These are phyloP conservation scores for Ophonus ardosiacus DNA, from an alignment of 2,888 invertebrate species.

Conservation along the genomic window DNA sequence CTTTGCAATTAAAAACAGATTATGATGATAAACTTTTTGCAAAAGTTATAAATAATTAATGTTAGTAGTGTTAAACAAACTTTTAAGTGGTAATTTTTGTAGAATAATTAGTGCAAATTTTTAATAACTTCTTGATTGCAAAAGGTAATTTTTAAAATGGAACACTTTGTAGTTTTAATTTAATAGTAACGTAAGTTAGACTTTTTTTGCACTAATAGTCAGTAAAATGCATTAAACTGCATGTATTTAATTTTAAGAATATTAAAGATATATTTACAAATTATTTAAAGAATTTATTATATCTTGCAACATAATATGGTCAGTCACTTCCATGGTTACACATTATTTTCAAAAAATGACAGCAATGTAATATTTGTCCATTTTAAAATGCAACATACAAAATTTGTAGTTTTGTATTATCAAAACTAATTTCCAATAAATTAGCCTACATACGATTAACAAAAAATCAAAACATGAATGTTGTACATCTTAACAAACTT, in stretches of 20 bases:
- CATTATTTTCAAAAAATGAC: too few species aligned
- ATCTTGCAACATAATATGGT: too few species aligned
- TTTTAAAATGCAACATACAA: too few species aligned
- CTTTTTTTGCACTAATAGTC: too few species aligned
- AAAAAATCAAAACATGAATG: too few species aligned
- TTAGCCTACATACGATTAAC: too few species aligned
- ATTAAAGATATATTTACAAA: neutral
- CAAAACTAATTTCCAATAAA: too few species aligned
- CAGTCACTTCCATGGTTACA: too few species aligned
- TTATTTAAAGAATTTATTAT: neutral
- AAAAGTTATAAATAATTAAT: conserved; percentile 29
- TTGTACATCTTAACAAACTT: too few species aligned
- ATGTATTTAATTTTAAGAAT: neutral
- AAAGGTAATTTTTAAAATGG: conserved; percentile 24
- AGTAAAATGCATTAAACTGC: neutral
- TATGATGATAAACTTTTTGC: neutral
- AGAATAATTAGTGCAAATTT: conserved; percentile 5
- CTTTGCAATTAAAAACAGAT: neutral
- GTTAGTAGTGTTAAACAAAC: neutral
- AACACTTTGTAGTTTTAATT: neutral
- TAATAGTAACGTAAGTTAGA: too few species aligned
- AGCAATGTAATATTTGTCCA: too few species aligned
- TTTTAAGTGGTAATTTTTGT: neutral
- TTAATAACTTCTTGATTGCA: neutral
- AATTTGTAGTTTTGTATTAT: too few species aligned